Conservation (phyloP, 2,797 vertebrate genomes). For the Alexandromys oeconomus region DNA sequence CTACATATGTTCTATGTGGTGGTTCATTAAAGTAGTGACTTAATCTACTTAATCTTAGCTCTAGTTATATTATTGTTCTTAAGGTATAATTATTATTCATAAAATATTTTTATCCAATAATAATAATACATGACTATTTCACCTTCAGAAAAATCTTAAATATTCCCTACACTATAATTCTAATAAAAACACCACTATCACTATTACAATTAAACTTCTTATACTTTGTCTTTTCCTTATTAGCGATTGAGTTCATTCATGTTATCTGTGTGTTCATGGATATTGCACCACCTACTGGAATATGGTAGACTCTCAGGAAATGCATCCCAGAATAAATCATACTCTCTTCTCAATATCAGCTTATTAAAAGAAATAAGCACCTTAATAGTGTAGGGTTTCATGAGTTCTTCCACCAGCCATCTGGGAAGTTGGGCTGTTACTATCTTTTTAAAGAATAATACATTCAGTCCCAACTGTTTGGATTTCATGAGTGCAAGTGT, state of each 20-base stretch:
- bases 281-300: background rate
- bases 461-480: background rate
- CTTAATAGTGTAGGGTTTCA: background rate
- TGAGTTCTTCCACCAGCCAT: background rate
- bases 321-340: background rate
- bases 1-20: background rate
- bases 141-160: background rate
- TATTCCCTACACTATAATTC: background rate
- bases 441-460: background rate
- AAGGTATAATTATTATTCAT: background rate
- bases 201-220: no score
- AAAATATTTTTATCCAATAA: background rate
- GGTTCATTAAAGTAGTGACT: background rate
- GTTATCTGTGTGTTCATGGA: background rate
- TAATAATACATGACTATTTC: background rate
- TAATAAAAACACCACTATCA: background rate
- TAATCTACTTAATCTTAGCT: no score
- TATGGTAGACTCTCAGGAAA: background rate
- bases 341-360: background rate
- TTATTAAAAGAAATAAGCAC: background rate
- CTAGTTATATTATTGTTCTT: background rate
- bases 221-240: background rate
- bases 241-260: background rate
- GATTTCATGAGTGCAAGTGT: background rate
- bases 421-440: background rate